phyloP scores from a whole-genome alignment of 2,797 vertebrate species.

The Phrynocephalus vlangalii region DNA sequence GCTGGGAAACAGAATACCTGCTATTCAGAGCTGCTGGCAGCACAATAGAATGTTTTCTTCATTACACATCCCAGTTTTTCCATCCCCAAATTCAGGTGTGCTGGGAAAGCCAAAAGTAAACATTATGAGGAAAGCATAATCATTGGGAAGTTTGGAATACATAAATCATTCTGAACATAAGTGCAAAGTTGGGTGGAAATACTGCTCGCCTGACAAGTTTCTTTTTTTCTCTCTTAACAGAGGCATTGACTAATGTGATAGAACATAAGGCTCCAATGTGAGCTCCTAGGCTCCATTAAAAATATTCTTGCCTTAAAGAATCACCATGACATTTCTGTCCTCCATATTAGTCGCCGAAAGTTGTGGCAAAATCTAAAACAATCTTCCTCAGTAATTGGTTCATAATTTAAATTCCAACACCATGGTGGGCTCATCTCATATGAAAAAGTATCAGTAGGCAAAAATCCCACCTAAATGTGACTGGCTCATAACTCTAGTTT shows the following conservation, averaged over 20 bases:
- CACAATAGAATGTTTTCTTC: constrained; percentile 64
- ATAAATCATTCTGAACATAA: constrained; percentile 63
- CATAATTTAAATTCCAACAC: constrained; percentile 38
- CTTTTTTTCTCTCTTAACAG: constrained; percentile 24
- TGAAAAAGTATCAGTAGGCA: constrained; percentile 1
- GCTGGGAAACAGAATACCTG: constrained; percentile 65
- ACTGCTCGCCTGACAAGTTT: constrained; percentile 39
- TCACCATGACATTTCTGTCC: constrained; percentile 28
- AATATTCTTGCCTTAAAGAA: constrained; percentile 28
- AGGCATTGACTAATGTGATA: constrained; percentile 25
- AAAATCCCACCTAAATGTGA: background rate
- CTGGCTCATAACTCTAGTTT: background rate
- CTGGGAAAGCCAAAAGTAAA: constrained; percentile 67
- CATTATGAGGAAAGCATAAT: constrained; percentile 55
- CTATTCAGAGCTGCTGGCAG: constrained; percentile 69
- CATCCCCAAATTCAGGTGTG: constrained; percentile 63
- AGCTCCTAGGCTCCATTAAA: background rate
- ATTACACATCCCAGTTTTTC: constrained; percentile 63
- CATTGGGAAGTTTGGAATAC: constrained; percentile 59
- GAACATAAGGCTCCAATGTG: constrained; percentile 39
- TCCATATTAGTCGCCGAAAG: constrained; percentile 29
- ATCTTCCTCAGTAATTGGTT: constrained; percentile 5
- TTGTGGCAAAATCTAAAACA: constrained; percentile 2
- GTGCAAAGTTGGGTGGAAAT: constrained; percentile 56
- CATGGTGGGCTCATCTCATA: background rate